Evolutionary conservation across 2,888 invertebrate species (phyloP), one percentile per base, ranked within the genome.

Genomic region (Lithophane socia): DNA sequence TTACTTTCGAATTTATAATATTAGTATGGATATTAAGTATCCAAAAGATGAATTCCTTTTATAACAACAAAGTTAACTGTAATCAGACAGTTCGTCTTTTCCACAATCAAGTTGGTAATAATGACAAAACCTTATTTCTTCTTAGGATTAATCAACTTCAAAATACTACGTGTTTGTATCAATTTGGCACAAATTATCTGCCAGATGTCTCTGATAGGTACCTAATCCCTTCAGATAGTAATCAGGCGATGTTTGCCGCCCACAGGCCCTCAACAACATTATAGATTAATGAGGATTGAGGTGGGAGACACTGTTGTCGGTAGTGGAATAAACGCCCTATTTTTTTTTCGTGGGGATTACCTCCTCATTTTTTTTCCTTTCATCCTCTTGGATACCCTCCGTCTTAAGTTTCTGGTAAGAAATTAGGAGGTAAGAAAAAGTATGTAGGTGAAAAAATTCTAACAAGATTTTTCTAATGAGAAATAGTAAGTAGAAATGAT

Each of bases 171-270:
- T 24, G 29, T 72, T 80, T 47, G 68, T 76, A 72, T 63, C 47
- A 66, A 77, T 74, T 77, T 69, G 72, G 63, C 54, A 60, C 73
- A 70, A 49, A 74, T 77, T 69, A 70, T 85, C 61, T 29, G 58
- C 63, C 54, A 73, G 72, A 71, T 80, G 58, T 60, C 61, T 63
- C 29, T 44, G 69, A 68, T 63, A 80, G 72, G 24, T 42, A 74
- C 37, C 65, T 60, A 79, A 75, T 82, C 77, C 72, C 68, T 75
- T 73, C 68, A 74, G 74, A 79, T 81, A 56, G 73, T 79, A 83
- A 86, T 86, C 87, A 83, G 72, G 3, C 70, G 72, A 77, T 83
- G 81, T 82, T 75, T 78, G 70, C 78, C 74, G 21, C 87, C 88
- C 80, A 88, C 86, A 21, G 44, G 47, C 44, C 60, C 74, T 84